These are phyloP conservation scores for Mythimna albipuncta DNA, from an alignment of 2,888 invertebrate species.

Conservation along the genomic window DNA sequence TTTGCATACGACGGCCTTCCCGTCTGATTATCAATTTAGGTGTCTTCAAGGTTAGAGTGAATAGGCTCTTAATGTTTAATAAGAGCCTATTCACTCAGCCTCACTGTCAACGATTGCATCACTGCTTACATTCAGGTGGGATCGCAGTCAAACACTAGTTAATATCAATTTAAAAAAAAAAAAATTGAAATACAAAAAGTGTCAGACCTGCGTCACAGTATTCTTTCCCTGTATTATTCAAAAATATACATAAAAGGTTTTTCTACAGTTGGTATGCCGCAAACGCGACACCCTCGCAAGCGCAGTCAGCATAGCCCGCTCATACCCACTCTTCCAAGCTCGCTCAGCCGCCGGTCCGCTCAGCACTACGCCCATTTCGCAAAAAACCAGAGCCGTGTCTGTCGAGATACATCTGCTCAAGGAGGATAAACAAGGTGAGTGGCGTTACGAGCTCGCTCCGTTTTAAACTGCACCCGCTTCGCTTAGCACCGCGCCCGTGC, in stretches of 20 bases:
- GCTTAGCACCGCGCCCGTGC: neutral
- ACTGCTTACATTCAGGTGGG: too few relatives aligned
- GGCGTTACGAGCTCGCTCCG: neutral
- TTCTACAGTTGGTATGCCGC: constrained; percentile 93
- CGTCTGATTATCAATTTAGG: too few relatives aligned
- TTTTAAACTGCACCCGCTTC: neutral
- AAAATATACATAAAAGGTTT: too few relatives aligned
- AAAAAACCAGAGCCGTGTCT: constrained; percentile 65
- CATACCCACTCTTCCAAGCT: constrained; percentile 93
- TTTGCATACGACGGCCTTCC: too few relatives aligned
- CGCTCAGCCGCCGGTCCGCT: constrained; percentile 76
- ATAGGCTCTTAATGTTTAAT: too few relatives aligned
- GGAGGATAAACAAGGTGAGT: constrained; percentile 73
- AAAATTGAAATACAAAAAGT: too few relatives aligned
- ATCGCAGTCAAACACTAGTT: too few relatives aligned
- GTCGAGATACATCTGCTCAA: constrained; percentile 80
- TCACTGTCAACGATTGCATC: too few relatives aligned
- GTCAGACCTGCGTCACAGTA: too few relatives aligned
- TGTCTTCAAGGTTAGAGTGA: too few relatives aligned
- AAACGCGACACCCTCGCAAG: constrained; percentile 94
- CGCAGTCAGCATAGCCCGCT: constrained; percentile 95
- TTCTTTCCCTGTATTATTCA: neutral
- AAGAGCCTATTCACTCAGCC: too few relatives aligned
- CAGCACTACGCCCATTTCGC: constrained; percentile 68
- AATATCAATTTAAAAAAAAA: too few relatives aligned